Evolutionary conservation across 2,888 invertebrate genomes (phyloP), one percentile per base, ranked within the genome.

Genomic region (Rutpela maculata): DNA sequence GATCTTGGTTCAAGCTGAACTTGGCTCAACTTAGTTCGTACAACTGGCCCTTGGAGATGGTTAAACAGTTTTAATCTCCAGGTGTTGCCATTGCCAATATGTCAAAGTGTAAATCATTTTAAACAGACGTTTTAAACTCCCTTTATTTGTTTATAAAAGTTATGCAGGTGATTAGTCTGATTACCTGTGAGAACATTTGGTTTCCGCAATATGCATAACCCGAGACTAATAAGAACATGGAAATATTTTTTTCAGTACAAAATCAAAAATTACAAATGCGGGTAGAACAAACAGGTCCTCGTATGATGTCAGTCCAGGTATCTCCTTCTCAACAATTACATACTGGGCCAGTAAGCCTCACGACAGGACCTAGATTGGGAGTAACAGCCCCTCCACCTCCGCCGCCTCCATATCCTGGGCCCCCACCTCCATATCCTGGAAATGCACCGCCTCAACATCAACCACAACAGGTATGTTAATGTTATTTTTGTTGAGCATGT

Each of bases 331-430:
- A 73, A 31, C 76, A 56, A 26, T 81, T 69, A 80, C 87, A 77
- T 77, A 43, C 73, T 12, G 86, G 87, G 4, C 86, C 88, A 12
- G 86, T 88, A 68, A 90, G 90, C 69, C 88, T 90, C 62, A 85
- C 89, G 3, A 90, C 92, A 2, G 86, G 90, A 10, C 88, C 90
- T 15, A 87, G 90, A 79, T 88, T 90, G 38, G 88, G 88, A 6
- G 78, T 82, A 17, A 89, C 90, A 31, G 90, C 91, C 0, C 91
- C 91, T 0, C 92, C 94, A 11, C 93, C 94, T 35, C 95, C 95
- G 3, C 95, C 95, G 72, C 95, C 95, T 38, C 94, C 95, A 75
- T 93, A 93, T 89, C 93, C 94, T 22, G 94, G 94, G 66, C 94
- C 94, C 7, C 93, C 94, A 17, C 93, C 93, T n/a, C 93, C 93